These are phyloP conservation scores for Leucoma salicis DNA, from an alignment of 2,888 invertebrate genomes.

Conservation along the genomic window DNA sequence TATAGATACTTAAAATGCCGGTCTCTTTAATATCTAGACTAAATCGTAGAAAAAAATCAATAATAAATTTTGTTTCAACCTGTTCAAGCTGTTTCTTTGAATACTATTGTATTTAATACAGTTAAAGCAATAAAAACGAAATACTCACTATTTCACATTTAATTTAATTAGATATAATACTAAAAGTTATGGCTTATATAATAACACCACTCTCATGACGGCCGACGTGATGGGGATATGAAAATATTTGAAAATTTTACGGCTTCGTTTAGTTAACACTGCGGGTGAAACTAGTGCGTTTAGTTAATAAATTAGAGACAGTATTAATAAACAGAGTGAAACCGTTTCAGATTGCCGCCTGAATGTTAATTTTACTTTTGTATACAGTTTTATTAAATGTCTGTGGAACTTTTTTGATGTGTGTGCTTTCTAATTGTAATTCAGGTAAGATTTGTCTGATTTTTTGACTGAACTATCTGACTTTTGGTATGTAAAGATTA, in stretches of 20 bases:
- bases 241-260: not conserved
- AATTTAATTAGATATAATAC: not conserved
- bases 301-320: constrained; percentile 32
- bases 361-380: constrained; percentile 34
- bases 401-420: constrained; percentile 23
- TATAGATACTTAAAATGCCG: too few relatives aligned
- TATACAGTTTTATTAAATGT: constrained; percentile 24
- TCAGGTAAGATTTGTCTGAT: constrained; percentile 7
- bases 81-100: too few relatives aligned
- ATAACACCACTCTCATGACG: not conserved
- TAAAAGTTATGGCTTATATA: not conserved
- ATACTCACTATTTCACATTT: too few relatives aligned
- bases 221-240: not conserved
- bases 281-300: constrained; percentile 25
- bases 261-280: not conserved
- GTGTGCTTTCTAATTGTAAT: constrained; percentile 32
- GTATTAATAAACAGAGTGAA: constrained; percentile 39
- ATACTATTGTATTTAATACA: too few relatives aligned
- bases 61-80: too few relatives aligned
- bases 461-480: not conserved
- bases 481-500: too few relatives aligned
- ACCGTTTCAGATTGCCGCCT: constrained; percentile 38
- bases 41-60: too few relatives aligned
- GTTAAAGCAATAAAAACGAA: too few relatives aligned
- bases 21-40: too few relatives aligned